Percentiles rank a stretch among this genome's conserved stretches.
phyloP scores from a whole-genome alignment of 2,888 invertebrate species.

The Aethes cnicana region DNA sequence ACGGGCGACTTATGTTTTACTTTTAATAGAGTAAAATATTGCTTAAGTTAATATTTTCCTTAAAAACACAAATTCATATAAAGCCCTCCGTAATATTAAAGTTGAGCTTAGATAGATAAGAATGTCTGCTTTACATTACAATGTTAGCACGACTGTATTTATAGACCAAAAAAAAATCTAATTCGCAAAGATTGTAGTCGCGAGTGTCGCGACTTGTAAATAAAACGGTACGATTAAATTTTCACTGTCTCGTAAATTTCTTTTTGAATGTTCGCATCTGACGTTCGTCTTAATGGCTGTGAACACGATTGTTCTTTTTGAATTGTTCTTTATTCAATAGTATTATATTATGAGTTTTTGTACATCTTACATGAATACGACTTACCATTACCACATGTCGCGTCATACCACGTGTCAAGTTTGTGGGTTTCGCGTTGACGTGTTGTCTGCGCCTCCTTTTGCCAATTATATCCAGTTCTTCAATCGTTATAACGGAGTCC shows the following conservation, averaged over 20 bases:
- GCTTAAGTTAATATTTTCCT: not conserved
- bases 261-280: slow-evolving; percentile 33
- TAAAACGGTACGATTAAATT: slow-evolving; percentile 34
- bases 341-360: slow-evolving; percentile 10
- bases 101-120: not conserved
- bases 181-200: slow-evolving; percentile 24
- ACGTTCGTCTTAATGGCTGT: slow-evolving; percentile 33
- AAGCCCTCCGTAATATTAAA: not conserved
- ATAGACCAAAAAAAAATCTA: slow-evolving; percentile 3
- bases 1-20: too few species aligned
- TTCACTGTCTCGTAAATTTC: slow-evolving; percentile 33
- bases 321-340: slow-evolving; percentile 8
- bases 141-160: not conserved
- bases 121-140: not conserved
- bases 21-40: too few species aligned
- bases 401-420: not conserved
- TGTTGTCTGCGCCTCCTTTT: too few species aligned
- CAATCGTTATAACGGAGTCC: too few species aligned
- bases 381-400: too few species aligned
- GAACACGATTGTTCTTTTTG: slow-evolving; percentile 31
- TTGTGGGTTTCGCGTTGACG: too few species aligned
- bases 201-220: slow-evolving; percentile 25
- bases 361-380: not conserved
- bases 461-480: too few species aligned
- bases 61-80: not conserved